These are phyloP conservation scores for Zaprionus lineosus DNA, from an alignment of 2,888 invertebrate genomes.

Conservation along the genomic window DNA sequence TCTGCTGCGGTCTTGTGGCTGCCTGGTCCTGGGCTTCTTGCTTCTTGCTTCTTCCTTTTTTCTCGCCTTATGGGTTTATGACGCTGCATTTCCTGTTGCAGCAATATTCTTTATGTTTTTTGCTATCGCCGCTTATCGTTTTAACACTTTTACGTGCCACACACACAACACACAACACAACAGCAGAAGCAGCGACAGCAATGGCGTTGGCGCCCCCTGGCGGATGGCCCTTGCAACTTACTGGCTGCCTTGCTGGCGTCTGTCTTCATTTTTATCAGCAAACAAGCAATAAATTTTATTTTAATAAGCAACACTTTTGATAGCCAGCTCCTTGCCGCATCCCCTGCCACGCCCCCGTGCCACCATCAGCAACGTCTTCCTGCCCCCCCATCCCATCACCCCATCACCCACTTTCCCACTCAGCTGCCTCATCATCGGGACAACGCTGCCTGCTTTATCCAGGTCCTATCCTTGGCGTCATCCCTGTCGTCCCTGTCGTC, in stretches of 20 bases:
- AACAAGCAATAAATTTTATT: slow-evolving; percentile 78
- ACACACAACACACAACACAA: too few relatives aligned
- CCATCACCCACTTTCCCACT: too few relatives aligned
- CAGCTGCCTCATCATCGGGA: too few relatives aligned
- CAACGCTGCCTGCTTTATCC: slow-evolving; percentile 2
- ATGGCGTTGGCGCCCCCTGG: slow-evolving; percentile 5
- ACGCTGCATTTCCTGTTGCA: slow-evolving; percentile 47
- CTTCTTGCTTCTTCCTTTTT: not conserved
- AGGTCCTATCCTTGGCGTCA: slow-evolving; percentile 5
- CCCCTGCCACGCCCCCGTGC: not conserved
- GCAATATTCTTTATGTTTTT: slow-evolving; percentile 54
- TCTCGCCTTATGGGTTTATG: slow-evolving; percentile 39
- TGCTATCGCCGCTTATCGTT: slow-evolving; percentile 64
- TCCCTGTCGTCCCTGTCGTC: slow-evolving; percentile 26
- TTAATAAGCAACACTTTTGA: slow-evolving; percentile 79
- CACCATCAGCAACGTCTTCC: not conserved
- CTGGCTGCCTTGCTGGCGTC: slow-evolving; percentile 19
- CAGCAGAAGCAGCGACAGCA: slow-evolving; percentile 15
- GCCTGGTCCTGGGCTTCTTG: not conserved
- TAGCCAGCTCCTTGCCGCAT: slow-evolving; percentile 42
- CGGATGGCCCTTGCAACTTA: slow-evolving; percentile 12
- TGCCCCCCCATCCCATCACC: not conserved
- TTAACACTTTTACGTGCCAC: slow-evolving; percentile 69
- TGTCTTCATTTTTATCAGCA: slow-evolving; percentile 73
- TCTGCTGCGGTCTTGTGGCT: not conserved